Conservation (phyloP, 37 sponge, comb jelly and placozoan species). For the Lycopodina hypogea region DNA sequence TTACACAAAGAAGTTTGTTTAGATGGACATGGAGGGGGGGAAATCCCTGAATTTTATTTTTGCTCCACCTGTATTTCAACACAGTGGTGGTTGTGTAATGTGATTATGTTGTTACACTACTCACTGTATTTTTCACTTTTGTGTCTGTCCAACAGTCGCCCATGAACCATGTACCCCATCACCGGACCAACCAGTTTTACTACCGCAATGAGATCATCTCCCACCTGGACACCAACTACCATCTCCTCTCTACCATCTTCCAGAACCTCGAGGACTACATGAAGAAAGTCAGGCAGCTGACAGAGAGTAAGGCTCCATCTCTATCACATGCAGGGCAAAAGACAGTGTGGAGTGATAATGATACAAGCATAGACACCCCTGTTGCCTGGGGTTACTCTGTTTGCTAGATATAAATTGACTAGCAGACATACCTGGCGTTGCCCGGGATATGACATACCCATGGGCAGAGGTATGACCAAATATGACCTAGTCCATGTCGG, state of each 20-base stretch:
- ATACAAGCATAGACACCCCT: neutral
- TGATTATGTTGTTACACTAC: no score
- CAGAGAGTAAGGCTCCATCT: conserved; percentile 32
- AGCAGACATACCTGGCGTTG: no score
- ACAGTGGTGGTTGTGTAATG: no score
- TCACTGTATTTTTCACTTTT: no score
- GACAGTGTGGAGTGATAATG: neutral
- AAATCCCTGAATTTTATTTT: no score
- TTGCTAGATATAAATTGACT: neutral
- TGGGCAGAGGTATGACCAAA: no score
- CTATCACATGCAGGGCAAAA: neutral
- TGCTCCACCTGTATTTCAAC: no score
- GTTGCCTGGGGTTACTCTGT: neutral
- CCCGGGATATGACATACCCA: no score
- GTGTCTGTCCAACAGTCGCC: conserved; percentile 37
- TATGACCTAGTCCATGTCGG: no score
- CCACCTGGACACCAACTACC: conserved; percentile 78
- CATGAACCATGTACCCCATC: conserved; percentile 54
- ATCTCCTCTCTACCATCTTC: conserved; percentile 70
- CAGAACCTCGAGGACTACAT: conserved; percentile 76
- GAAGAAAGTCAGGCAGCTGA: conserved; percentile 26
- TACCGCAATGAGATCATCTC: conserved; percentile 84
- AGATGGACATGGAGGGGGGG: no score
- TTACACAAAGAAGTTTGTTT: no score
- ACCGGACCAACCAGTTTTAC: conserved; percentile 69